phyloP scores from a whole-genome alignment of 2,113 vertebrate species.

The Salvelinus fontinalis region DNA sequence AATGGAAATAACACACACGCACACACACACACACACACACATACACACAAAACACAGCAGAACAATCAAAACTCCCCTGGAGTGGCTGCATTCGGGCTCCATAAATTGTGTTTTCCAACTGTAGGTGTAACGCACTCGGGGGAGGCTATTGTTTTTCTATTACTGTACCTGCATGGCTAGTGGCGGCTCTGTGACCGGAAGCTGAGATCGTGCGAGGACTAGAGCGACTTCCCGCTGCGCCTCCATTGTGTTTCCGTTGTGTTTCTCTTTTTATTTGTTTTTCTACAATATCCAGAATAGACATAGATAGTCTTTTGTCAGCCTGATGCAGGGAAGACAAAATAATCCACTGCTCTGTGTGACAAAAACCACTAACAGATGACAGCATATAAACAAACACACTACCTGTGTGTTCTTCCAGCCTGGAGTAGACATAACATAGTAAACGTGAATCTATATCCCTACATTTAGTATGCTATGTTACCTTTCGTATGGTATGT shows the following conservation, averaged over 20 bases:
- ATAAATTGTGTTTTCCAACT: slow-evolving; percentile 13
- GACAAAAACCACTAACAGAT: too few relatives aligned
- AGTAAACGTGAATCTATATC: too few relatives aligned
- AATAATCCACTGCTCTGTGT: too few relatives aligned
- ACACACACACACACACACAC: neutral
- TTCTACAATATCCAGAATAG: neutral
- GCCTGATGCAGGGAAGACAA: neutral
- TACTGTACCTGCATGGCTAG: slow-evolving; percentile 13
- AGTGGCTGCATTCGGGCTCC: neutral
- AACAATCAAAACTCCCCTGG: neutral
- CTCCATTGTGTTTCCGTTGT: neutral
- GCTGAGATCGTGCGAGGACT: neutral
- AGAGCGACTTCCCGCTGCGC: neutral
- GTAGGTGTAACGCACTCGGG: neutral
- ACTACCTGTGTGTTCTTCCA: neutral
- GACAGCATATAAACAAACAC: neutral
- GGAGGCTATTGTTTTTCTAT: slow-evolving; percentile 27
- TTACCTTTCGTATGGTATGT: too few relatives aligned
- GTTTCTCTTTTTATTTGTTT: neutral
- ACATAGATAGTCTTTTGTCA: neutral
- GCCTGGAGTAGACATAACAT: too few relatives aligned
- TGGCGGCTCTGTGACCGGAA: neutral
- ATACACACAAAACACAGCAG: neutral
- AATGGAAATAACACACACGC: neutral
- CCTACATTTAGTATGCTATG: too few relatives aligned